A percentile compares a stretch with the other conserved stretches of the same genome.
These are phyloP conservation scores for Florisuga fusca DNA, from an alignment of 2,797 vertebrate species.

Conservation along the genomic window DNA sequence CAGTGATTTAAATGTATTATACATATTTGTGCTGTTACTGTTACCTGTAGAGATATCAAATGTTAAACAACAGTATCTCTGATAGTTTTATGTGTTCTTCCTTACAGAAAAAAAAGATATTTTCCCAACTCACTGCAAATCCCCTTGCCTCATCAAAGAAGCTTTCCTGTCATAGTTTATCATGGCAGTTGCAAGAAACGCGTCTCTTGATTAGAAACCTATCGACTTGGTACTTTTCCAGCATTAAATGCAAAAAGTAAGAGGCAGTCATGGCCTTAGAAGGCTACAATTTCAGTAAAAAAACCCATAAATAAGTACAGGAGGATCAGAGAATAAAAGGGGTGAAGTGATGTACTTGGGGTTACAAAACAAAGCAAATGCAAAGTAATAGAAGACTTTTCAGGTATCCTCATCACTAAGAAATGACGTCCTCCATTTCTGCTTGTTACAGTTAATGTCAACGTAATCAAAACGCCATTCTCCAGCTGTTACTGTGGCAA, in stretches of 20 bases:
- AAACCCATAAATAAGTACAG: not conserved
- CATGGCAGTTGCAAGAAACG: not conserved
- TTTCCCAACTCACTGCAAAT: not conserved
- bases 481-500: not conserved
- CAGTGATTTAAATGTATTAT: not conserved
- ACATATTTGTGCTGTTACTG: not conserved
- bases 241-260: not conserved
- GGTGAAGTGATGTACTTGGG: not conserved
- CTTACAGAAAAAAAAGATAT: rapidly evolving
- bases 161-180: not conserved
- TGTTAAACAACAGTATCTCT: not conserved
- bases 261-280: not conserved
- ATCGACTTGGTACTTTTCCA: not conserved
- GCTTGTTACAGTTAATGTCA: not conserved
- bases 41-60: not conserved
- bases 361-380: not conserved
- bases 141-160: not conserved
- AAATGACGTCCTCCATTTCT: not conserved
- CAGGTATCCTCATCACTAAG: not conserved
- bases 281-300: not conserved
- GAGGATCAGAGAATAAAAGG: not conserved
- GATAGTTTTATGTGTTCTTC: not conserved
- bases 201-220: not conserved
- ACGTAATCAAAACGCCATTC: not conserved
- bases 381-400: not conserved